Conservation (phyloP, 92 coral and sea anemone genomes). For the Ricordea florida region DNA sequence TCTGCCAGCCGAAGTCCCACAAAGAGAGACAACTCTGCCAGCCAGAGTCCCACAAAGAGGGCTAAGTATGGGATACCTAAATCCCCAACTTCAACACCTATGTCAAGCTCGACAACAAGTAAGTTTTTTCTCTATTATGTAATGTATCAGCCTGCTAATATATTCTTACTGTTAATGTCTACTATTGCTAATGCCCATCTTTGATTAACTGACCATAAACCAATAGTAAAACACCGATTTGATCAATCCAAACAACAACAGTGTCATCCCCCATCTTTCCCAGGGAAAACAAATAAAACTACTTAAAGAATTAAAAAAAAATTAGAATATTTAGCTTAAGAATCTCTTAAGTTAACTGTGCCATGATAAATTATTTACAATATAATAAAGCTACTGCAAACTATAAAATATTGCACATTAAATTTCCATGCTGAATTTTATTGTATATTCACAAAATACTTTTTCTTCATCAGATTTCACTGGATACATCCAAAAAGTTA, state of each 20-base stretch:
- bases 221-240: conserved; percentile 22
- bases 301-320: not conserved
- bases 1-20: conserved; percentile 51
- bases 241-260: conserved; percentile 29
- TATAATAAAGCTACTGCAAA: conserved; percentile 42
- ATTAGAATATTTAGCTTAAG: too few species aligned
- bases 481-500: conserved; percentile 30
- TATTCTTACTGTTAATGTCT: conserved; percentile 49
- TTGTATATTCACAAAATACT: conserved; percentile 11
- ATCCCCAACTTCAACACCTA: conserved; percentile 48
- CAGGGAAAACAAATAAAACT: conserved; percentile 18
- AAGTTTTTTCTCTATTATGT: conserved; percentile 32
- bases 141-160: conserved; percentile 37
- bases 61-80: conserved; percentile 40
- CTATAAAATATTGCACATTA: conserved; percentile 31
- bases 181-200: conserved; percentile 28
- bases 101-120: conserved; percentile 39
- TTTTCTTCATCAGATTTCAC: conserved; percentile 32
- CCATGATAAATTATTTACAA: conserved; percentile 33
- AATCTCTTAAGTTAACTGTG: conserved; percentile 30
- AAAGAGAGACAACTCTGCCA: conserved; percentile 46
- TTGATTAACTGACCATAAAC: conserved; percentile 40
- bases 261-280: conserved; percentile 12
- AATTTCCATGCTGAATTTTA: conserved; percentile 15
- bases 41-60: conserved; percentile 48